Evolutionary conservation across 2,888 invertebrate species (phyloP), one percentile per base, ranked within the genome.

Genomic region (Drosophila monieri): DNA sequence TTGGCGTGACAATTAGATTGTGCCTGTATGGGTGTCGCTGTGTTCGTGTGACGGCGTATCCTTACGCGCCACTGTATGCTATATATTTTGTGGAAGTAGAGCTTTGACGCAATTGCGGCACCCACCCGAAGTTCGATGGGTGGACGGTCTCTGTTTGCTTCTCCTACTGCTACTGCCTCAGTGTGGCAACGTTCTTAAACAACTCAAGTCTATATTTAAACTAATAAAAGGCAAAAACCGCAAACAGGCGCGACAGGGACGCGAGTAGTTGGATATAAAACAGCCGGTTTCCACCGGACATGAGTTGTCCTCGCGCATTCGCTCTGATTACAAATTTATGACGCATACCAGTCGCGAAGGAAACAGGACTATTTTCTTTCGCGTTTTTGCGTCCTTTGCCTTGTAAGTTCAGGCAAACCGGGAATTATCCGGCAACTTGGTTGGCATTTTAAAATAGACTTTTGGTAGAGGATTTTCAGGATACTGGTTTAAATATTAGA

Each of bases 1-100:
- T 77, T 83, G 83, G 83, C 88, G 83, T 88, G 88, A 83, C 81
- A 85, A 88, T 83, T 85, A 83, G 77, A 83, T 74, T 81, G 79
- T 67, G 46, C 23, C n/a, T 51, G 57, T 66, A n/a, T 68, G 35
- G 21, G 21, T 23, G 21, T 23, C 21, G 21, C 21, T 23, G 21
- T 5, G 21, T 23, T 4, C 4, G 43, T 52, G 55, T 57, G 37
- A 21, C 51, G 55, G 32, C 23, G 58, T 68, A 25, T 62, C 35
- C 43, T 43, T 43, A 43, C 43, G 43, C 43, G 43, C 18, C 5
- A 43, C 9, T 43, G 43, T 43, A 43, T 58, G 27, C 39, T 39
- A 39, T 39, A 15, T 39, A 39, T 39, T 41, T 64, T 35, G 18
- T 61, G 39, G 48, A 35, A 55, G 18, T 61, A 39, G 51, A 35